A percentile compares a stretch with the other conserved stretches of the same genome.
Evolutionary conservation across 2,888 invertebrate genomes (phyloP).

Genomic region (Mimas tiliae): DNA sequence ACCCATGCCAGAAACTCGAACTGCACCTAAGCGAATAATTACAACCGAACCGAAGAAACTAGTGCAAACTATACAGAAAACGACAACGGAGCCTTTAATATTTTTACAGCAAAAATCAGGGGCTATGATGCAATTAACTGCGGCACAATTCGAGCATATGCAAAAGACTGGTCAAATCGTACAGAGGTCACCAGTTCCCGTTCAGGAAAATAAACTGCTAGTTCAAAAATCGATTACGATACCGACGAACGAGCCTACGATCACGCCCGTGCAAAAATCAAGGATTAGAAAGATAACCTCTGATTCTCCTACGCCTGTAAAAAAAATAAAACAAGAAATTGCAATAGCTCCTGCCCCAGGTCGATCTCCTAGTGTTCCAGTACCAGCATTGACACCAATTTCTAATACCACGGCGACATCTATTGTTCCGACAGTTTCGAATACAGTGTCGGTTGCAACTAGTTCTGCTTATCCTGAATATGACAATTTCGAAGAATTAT

Average conservation of each 20-base stretch:
- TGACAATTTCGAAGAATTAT: slow-evolving; percentile 76
- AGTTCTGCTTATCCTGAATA: slow-evolving; percentile 59
- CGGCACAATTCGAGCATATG: slow-evolving; percentile 80
- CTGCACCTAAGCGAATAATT: slow-evolving; percentile 64
- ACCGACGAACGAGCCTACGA: slow-evolving; percentile 51
- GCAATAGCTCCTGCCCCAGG: slow-evolving; percentile 57
- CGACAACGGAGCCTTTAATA: slow-evolving; percentile 70
- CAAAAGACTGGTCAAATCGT: slow-evolving; percentile 79
- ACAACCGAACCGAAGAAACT: slow-evolving; percentile 69
- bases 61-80: slow-evolving; percentile 67
- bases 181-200: slow-evolving; percentile 58
- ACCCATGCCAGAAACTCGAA: slow-evolving; percentile 73
- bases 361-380: slow-evolving; percentile 36
- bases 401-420: slow-evolving; percentile 46
- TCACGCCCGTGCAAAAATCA: slow-evolving; percentile 55
- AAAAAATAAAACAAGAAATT: slow-evolving; percentile 67
- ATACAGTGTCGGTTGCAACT: slow-evolving; percentile 51
- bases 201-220: slow-evolving; percentile 64
- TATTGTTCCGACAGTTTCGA: slow-evolving; percentile 50
- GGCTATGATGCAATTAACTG: slow-evolving; percentile 75
- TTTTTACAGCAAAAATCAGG: slow-evolving; percentile 80
- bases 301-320: slow-evolving; percentile 59
- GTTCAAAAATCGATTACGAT: slow-evolving; percentile 65
- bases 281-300: slow-evolving; percentile 59
- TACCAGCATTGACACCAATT: slow-evolving; percentile 57